Percentiles rank a stretch among this genome's conserved stretches.
phyloP scores from a whole-genome alignment of 92 coral and sea anemone species.

The Nematostella vectensis region DNA sequence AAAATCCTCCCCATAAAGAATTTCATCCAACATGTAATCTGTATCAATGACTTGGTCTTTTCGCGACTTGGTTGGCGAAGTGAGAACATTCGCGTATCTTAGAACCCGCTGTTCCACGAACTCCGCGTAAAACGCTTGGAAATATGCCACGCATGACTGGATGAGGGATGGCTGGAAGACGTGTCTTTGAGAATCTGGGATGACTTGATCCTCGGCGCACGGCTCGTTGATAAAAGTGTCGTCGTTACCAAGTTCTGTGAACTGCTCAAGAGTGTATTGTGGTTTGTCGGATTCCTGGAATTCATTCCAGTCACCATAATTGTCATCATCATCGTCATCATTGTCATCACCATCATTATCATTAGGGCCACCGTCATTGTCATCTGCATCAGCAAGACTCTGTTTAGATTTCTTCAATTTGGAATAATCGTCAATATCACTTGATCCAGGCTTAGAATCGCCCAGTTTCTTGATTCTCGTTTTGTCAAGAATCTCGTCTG shows the following conservation, averaged over 20 bases:
- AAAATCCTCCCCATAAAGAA: constrained; percentile 3
- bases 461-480: constrained; percentile 3
- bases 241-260: background rate
- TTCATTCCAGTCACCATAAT: background rate
- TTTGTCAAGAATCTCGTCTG: background rate
- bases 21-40: constrained; percentile 13
- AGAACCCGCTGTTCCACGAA: constrained; percentile 66
- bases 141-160: constrained; percentile 65
- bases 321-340: constrained; percentile 3
- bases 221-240: background rate
- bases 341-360: constrained; percentile 10
- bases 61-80: background rate
- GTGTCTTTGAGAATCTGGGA: constrained; percentile 17
- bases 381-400: constrained; percentile 2
- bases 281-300: background rate
- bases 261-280: background rate
- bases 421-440: constrained; percentile 19
- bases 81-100: constrained; percentile 8
- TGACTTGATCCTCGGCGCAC: background rate
- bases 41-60: background rate
- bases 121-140: constrained; percentile 65
- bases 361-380: background rate
- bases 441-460: constrained; percentile 3
- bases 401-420: background rate
- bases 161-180: constrained; percentile 68